Conservation (phyloP, 2,888 invertebrate species). For the Hypolimnas misippus region DNA sequence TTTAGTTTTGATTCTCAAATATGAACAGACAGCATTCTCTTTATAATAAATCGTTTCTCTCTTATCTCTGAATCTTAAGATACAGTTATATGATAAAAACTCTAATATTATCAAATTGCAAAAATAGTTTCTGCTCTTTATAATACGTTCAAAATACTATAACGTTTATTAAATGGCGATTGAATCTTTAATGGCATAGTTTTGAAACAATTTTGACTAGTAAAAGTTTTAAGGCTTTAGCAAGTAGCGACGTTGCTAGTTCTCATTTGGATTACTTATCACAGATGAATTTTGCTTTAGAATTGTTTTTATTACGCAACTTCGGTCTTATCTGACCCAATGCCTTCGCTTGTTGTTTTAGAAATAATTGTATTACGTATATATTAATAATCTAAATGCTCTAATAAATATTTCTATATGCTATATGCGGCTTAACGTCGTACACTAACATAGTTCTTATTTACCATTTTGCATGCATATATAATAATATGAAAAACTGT, state of each 20-base stretch:
- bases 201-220: conserved; percentile 37
- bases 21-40: no score
- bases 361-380: background rate
- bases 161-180: background rate
- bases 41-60: no score
- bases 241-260: background rate
- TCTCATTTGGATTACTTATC: conserved; percentile 34
- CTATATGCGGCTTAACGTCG: background rate
- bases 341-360: background rate
- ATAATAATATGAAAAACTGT: no score
- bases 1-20: no score
- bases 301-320: background rate
- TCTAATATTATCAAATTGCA: background rate
- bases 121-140: background rate
- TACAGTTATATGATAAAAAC: background rate
- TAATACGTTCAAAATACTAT: background rate
- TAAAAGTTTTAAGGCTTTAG: conserved; percentile 5
- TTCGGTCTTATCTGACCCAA: conserved; percentile 10
- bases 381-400: background rate
- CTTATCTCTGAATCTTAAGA: background rate
- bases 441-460: background rate
- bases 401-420: background rate
- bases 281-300: conserved; percentile 24
- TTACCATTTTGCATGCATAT: background rate
- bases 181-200: background rate